Evolutionary conservation across 2,888 invertebrate species (phyloP).

Genomic region (Allophyes oxyacanthae): DNA sequence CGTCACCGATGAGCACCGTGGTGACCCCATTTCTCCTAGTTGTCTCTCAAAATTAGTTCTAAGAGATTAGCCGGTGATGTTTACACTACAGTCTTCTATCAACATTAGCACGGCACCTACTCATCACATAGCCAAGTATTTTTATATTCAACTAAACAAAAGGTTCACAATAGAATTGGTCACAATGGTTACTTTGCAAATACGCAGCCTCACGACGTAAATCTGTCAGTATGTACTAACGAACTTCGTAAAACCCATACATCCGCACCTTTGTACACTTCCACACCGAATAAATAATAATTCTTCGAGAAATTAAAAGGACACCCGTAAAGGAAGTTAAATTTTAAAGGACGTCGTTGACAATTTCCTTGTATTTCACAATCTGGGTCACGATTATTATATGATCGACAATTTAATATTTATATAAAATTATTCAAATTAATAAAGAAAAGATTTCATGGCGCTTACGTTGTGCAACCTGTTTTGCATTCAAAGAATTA

Average conservation of each 20-base stretch:
- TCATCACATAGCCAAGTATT: slow-evolving; percentile 7
- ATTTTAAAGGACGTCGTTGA: slow-evolving; percentile 57
- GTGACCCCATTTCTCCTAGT: slow-evolving; percentile 43
- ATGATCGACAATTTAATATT: slow-evolving; percentile 39
- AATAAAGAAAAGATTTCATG: slow-evolving; percentile 30
- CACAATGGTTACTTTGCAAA: slow-evolving; percentile 45
- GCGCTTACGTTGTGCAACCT: slow-evolving; percentile 42
- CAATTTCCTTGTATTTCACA: slow-evolving; percentile 58
- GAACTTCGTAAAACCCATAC: slow-evolving; percentile 61
- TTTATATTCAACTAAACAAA: slow-evolving; percentile 33
- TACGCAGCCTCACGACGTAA: slow-evolving; percentile 56
- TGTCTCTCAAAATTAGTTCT: slow-evolving; percentile 27
- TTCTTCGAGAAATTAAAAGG: slow-evolving; percentile 58
- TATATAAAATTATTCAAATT: slow-evolving; percentile 45
- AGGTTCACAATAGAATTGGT: slow-evolving; percentile 23
- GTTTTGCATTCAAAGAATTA: slow-evolving; percentile 31
- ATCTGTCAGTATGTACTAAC: slow-evolving; percentile 66
- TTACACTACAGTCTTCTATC: slow-evolving; percentile 16
- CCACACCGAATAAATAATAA: too few relatives aligned
- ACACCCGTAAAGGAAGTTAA: slow-evolving; percentile 59
- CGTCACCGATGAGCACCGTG: slow-evolving; percentile 36
- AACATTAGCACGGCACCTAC: slow-evolving; percentile 8
- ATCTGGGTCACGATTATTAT: slow-evolving; percentile 51
- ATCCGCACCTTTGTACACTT: slow-evolving; percentile 58
- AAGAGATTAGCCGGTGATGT: slow-evolving; percentile 32